Evolutionary conservation across 2,797 vertebrate species (phyloP).

Genomic region (Amblyopsis hoosieri): DNA sequence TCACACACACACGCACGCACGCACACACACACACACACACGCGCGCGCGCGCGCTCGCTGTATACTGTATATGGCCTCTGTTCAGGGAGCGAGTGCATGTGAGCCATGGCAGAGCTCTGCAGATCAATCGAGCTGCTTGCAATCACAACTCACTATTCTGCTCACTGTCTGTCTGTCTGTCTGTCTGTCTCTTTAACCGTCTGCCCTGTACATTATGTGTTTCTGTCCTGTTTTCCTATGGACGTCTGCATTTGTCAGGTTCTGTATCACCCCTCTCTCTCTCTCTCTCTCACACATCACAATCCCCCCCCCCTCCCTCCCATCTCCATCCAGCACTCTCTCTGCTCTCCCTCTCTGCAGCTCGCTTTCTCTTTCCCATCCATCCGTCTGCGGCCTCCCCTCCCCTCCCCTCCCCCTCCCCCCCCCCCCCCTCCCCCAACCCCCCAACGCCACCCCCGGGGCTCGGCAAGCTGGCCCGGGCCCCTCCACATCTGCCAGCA

Average conservation of each 20-base stretch:
- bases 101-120: constrained; percentile 25
- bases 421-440: constrained; percentile 50
- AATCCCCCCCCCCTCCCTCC: constrained; percentile 21
- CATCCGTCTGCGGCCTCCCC: constrained; percentile 1
- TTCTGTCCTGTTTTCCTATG: constrained; percentile 26
- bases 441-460: constrained; percentile 64
- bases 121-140: constrained; percentile 57
- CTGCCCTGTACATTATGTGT: constrained; percentile 52
- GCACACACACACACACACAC: no score
- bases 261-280: constrained; percentile 10
- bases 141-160: not conserved
- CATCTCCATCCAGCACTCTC: constrained; percentile 22
- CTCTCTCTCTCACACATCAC: not conserved
- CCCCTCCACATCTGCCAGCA: constrained; percentile 91
- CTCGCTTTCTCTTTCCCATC: constrained; percentile 19
- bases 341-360: constrained; percentile 16
- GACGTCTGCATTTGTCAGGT: constrained; percentile 20
- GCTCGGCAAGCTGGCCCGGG: constrained; percentile 75
- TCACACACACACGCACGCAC: constrained; percentile 2
- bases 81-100: constrained; percentile 26
- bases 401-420: constrained; percentile 39
- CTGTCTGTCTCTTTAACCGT: constrained; percentile 17
- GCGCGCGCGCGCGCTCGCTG: constrained; percentile 31
- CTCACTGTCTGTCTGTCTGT: constrained; percentile 12
- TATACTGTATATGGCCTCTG: no score